A percentile compares a stretch with the other conserved stretches of the same genome.
These are phyloP conservation scores for Tipula unca DNA, from an alignment of 2,888 invertebrate species.

Conservation along the genomic window DNA sequence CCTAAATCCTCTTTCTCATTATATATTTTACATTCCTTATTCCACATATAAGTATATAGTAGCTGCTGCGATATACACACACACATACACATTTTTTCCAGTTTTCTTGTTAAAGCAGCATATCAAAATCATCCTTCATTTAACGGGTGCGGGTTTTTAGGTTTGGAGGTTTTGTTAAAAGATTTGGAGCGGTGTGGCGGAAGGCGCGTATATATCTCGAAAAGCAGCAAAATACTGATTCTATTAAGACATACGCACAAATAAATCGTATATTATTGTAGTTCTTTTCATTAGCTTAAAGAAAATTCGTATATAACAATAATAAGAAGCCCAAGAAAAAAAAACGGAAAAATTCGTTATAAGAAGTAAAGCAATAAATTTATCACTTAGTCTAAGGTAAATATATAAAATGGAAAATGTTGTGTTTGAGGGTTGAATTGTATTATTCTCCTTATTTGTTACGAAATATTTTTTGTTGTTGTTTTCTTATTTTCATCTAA, in stretches of 20 bases:
- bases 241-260: slow-evolving; percentile 19
- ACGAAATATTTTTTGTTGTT: not conserved
- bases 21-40: not conserved
- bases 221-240: slow-evolving; percentile 9
- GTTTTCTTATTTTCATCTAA: not conserved
- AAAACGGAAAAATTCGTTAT: slow-evolving; percentile 14
- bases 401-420: slow-evolving; percentile 17
- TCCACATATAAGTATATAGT: not conserved
- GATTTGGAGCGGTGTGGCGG: not conserved
- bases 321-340: not conserved
- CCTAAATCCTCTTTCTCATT: slow-evolving; percentile 4
- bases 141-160: not conserved
- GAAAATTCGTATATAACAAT: not conserved
- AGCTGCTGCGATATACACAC: not conserved
- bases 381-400: slow-evolving; percentile 21
- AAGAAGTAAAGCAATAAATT: slow-evolving; percentile 20
- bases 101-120: slow-evolving; percentile 4
- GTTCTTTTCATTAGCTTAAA: slow-evolving; percentile 19
- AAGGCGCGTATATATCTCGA: not conserved
- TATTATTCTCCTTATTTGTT: slow-evolving; percentile 15
- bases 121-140: not conserved
- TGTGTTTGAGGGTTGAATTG: slow-evolving; percentile 16
- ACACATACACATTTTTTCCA: not conserved
- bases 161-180: not conserved
- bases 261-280: slow-evolving; percentile 20